A percentile compares a stretch with the other conserved stretches of the same genome.
phyloP scores from a whole-genome alignment of 1,140 invertebrate species.

The Camponotus pennsylvanicus region DNA sequence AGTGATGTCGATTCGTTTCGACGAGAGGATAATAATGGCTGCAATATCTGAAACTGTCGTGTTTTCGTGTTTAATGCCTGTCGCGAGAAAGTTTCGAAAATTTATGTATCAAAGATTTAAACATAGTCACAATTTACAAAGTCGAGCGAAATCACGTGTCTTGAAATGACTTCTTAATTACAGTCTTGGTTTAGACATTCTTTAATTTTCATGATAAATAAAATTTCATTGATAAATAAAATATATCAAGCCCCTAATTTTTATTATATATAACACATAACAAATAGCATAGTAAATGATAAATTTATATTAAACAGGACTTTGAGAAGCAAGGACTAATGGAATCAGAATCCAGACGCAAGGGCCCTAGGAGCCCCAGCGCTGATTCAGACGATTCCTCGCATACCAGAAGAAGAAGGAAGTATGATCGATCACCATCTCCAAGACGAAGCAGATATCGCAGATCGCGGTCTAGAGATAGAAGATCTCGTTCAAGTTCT shows the following conservation, averaged over 20 bases:
- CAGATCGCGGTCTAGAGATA: constrained; percentile 81
- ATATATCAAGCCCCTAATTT: not conserved
- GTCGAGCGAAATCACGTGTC: not conserved
- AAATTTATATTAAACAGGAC: not conserved
- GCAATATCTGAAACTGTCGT: constrained; percentile 55
- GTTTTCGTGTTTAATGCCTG: not conserved
- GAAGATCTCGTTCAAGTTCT: constrained; percentile 80
- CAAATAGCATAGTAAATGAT: not conserved
- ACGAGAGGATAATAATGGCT: constrained; percentile 67
- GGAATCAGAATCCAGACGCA: constrained; percentile 81
- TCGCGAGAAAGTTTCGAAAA: not conserved
- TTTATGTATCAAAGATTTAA: not conserved
- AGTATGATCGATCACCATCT: constrained; percentile 84
- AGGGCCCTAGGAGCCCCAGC: constrained; percentile 82
- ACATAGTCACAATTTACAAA: not conserved
- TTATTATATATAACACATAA: not conserved
- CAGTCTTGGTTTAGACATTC: not conserved
- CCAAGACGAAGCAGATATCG: constrained; percentile 82
- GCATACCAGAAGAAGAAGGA: constrained; percentile 81
- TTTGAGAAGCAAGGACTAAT: constrained; percentile 46
- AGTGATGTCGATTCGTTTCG: constrained; percentile 18
- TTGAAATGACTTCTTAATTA: not conserved
- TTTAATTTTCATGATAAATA: not conserved
- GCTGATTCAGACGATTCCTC: constrained; percentile 82
- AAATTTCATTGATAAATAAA: too few species aligned